These are phyloP conservation scores for Avahi laniger DNA, from an alignment of 2,797 vertebrate species.

Conservation along the genomic window DNA sequence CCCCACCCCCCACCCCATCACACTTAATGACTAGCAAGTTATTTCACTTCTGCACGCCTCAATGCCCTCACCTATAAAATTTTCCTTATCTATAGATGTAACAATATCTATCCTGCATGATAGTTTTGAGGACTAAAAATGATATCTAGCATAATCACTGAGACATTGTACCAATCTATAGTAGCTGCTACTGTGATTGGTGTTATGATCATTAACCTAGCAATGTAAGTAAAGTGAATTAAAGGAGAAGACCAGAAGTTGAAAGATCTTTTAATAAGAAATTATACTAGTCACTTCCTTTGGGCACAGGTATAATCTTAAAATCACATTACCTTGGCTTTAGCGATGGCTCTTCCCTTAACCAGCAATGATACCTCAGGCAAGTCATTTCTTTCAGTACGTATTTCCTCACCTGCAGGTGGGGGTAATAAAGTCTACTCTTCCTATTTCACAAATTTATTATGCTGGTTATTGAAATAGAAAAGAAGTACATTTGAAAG, in stretches of 20 bases:
- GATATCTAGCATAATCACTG: neutral
- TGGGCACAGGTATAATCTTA: neutral
- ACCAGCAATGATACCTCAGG: neutral
- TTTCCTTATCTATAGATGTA: slow-evolving; percentile 10
- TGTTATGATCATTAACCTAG: neutral
- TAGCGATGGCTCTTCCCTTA: neutral
- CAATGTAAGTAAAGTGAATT: slow-evolving; percentile 2
- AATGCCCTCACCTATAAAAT: slow-evolving; percentile 28
- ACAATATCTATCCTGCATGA: neutral
- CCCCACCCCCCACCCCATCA: neutral
- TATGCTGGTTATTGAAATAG: neutral
- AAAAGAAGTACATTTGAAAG: neutral
- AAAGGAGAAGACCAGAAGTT: neutral
- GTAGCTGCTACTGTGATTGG: neutral
- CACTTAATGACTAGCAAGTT: neutral
- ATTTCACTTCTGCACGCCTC: neutral
- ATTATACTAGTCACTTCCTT: neutral
- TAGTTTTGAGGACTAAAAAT: neutral
- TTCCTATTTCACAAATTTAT: slow-evolving; percentile 10
- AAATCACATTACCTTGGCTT: neutral
- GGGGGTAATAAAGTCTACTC: neutral
- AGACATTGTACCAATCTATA: neutral
- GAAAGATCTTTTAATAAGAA: neutral
- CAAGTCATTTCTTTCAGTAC: slow-evolving; percentile 3
- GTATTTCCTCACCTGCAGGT: neutral